Evolutionary conservation across 2,888 invertebrate genomes (phyloP).

Genomic region (Drosophila nigritarsus): DNA sequence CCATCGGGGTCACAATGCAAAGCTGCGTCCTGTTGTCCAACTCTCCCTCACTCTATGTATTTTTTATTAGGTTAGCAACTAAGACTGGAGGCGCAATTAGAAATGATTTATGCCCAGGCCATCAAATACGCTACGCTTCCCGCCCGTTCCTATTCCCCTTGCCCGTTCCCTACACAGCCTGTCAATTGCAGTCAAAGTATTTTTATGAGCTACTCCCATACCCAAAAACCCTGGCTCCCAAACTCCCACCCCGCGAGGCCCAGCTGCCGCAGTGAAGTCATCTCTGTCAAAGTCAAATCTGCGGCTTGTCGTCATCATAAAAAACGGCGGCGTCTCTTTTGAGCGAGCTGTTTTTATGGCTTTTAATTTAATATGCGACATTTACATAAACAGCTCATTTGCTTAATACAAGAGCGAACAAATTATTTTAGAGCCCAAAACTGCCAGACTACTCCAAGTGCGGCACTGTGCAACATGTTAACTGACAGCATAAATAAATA

Average conservation of each 20-base stretch:
- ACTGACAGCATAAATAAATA: conserved; percentile 24
- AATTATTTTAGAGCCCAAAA: conserved; percentile 51
- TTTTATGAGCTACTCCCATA: conserved; percentile 49
- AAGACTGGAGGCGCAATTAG: conserved; percentile 54
- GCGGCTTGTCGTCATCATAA: conserved; percentile 62
- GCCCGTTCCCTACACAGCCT: conserved; percentile 17
- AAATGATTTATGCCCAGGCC: conserved; percentile 69
- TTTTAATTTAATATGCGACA: conserved; percentile 72
- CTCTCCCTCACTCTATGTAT: background rate
- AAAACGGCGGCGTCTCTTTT: conserved; percentile 28
- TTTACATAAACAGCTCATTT: conserved; percentile 79
- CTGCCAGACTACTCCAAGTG: background rate
- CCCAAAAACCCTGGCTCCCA: background rate
- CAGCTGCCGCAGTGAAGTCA: conserved; percentile 60
- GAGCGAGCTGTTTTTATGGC: conserved; percentile 62
- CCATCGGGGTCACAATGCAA: background rate
- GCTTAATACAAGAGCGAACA: conserved; percentile 68
- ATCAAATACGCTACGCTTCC: conserved; percentile 48
- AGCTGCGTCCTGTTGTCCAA: background rate
- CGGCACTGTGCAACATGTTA: conserved; percentile 27
- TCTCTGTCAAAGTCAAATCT: conserved; percentile 44
- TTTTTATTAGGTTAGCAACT: conserved; percentile 18
- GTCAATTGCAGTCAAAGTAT: conserved; percentile 61
- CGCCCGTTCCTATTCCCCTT: background rate
- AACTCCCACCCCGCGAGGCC: background rate